Conservation (phyloP, 2,888 invertebrate genomes). For the Oligia strigilis region DNA sequence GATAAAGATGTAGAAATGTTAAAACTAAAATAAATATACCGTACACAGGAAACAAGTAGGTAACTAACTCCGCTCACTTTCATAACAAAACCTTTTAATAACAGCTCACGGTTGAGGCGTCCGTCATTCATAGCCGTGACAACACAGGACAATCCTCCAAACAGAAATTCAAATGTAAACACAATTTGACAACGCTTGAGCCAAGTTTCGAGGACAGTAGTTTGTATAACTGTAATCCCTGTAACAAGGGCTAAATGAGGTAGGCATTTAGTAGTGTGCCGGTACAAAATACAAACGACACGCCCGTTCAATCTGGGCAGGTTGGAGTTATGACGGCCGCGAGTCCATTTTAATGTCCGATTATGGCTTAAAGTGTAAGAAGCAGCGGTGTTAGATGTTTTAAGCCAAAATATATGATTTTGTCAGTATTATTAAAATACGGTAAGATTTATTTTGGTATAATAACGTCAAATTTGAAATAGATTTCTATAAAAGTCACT, state of each 20-base stretch:
- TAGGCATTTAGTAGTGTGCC: conserved; percentile 68
- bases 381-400: conserved; percentile 27
- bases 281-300: conserved; percentile 75
- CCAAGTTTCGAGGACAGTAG: conserved; percentile 54
- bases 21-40: neutral
- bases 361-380: conserved; percentile 62
- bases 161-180: conserved; percentile 62
- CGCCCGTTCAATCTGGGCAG: conserved; percentile 81
- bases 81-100: conserved; percentile 46
- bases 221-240: conserved; percentile 76
- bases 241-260: conserved; percentile 71
- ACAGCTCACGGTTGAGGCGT: conserved; percentile 32
- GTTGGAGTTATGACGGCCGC: conserved; percentile 81
- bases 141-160: conserved; percentile 42
- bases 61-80: neutral
- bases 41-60: neutral
- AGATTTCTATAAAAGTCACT: neutral
- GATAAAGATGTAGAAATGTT: neutral
- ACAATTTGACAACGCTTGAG: conserved; percentile 60
- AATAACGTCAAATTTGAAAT: neutral
- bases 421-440: neutral
- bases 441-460: neutral
- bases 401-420: neutral
- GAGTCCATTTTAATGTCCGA: conserved; percentile 74
- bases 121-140: conserved; percentile 49